A percentile compares a stretch with the other conserved stretches of the same genome.
phyloP scores from a whole-genome alignment of 2,797 vertebrate species.

The Microctenopoma steveboyesi region DNA sequence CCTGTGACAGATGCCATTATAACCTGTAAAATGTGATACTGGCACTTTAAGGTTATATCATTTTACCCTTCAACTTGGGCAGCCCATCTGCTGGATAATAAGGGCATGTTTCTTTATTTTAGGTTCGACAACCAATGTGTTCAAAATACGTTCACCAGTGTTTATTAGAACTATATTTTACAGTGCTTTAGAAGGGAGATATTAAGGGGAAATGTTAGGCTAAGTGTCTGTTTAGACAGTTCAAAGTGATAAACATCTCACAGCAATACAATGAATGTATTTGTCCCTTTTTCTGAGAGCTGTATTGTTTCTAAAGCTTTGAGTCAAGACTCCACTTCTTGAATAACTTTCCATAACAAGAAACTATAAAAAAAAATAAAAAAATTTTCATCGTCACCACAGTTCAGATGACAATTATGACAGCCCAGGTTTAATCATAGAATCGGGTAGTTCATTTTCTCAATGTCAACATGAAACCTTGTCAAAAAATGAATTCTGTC shows the following conservation, averaged over 20 bases:
- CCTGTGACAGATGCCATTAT: slow-evolving; percentile 86
- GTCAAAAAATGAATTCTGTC: slow-evolving; percentile 91
- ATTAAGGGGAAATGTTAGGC: slow-evolving; percentile 9
- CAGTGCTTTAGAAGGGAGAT: slow-evolving; percentile 24
- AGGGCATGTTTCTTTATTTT: slow-evolving; percentile 60
- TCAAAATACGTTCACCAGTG: slow-evolving; percentile 29
- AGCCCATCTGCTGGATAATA: slow-evolving; percentile 71
- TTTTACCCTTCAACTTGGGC: slow-evolving; percentile 76
- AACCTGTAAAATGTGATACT: slow-evolving; percentile 85
- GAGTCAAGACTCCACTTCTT: slow-evolving; percentile 47
- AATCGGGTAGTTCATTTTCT: slow-evolving; percentile 92
- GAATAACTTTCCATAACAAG: slow-evolving; percentile 59
- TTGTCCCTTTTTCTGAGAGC: slow-evolving; percentile 26
- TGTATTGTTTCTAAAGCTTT: slow-evolving; percentile 35
- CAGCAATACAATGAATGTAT: slow-evolving; percentile 15
- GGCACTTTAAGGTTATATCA: slow-evolving; percentile 84
- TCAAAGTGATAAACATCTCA: slow-evolving; percentile 20
- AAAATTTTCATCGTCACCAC: slow-evolving; percentile 83
- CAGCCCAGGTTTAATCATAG: slow-evolving; percentile 90
- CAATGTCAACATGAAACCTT: slow-evolving; percentile 93
- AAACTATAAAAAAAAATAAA: slow-evolving; percentile 62
- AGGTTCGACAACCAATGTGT: slow-evolving; percentile 41
- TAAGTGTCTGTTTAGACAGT: not conserved
- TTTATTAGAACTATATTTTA: slow-evolving; percentile 29
- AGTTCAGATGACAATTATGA: slow-evolving; percentile 89